Evolutionary conservation across 2,888 invertebrate genomes (phyloP).

Genomic region (Epirrhoe alternata): DNA sequence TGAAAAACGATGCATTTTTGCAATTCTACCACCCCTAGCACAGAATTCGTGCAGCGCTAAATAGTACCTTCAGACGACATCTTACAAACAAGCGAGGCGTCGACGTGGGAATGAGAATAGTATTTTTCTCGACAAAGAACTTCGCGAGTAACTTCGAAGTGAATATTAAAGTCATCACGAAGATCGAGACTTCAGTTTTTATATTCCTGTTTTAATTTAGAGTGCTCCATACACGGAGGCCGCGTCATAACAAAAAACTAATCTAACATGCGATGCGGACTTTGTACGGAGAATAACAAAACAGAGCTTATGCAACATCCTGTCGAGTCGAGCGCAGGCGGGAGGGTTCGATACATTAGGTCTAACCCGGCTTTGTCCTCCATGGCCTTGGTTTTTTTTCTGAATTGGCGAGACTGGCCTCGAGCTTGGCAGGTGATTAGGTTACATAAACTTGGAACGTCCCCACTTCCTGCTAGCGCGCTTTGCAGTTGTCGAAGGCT

Average conservation of each 20-base stretch:
- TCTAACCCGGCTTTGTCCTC: conserved; percentile 69
- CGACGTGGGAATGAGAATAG: conserved; percentile 65
- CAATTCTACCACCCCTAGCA: conserved; percentile 28
- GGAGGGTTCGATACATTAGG: conserved; percentile 75
- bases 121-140: conserved; percentile 65
- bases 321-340: conserved; percentile 62
- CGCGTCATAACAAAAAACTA: conserved; percentile 74
- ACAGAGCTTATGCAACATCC: conserved; percentile 84
- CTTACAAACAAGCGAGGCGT: conserved; percentile 55
- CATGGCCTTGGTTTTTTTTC: conserved; percentile 82
- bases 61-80: conserved; percentile 43
- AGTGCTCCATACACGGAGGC: conserved; percentile 42
- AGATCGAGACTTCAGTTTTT: conserved; percentile 43
- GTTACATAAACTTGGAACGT: conserved; percentile 83
- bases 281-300: conserved; percentile 76
- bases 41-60: conserved; percentile 28
- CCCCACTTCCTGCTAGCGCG: conserved; percentile 83
- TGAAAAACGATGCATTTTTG: conserved; percentile 68
- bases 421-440: conserved; percentile 82
- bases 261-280: conserved; percentile 78
- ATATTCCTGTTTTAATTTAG: conserved; percentile 30
- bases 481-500: conserved; percentile 79
- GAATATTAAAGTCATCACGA: conserved; percentile 49
- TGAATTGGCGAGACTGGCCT: conserved; percentile 71
- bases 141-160: conserved; percentile 52